phyloP scores from a whole-genome alignment of 2,113 vertebrate species.

The Pavo muticus region DNA sequence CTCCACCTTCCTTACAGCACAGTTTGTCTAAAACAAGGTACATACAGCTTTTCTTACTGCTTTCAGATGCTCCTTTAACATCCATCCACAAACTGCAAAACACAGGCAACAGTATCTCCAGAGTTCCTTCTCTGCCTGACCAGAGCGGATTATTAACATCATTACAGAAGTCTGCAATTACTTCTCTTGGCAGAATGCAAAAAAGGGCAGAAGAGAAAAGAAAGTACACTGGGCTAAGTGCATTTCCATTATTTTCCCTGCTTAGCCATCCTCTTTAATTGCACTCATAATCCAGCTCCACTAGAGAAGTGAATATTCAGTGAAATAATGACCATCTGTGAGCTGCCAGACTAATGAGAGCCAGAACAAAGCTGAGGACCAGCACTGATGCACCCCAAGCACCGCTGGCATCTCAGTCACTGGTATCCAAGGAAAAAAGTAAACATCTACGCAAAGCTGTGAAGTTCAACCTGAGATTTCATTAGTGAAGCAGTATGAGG shows the following conservation, averaged over 20 bases:
- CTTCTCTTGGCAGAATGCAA: background rate
- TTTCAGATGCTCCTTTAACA: background rate
- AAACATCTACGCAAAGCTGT: background rate
- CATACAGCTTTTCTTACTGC: background rate
- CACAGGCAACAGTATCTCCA: background rate
- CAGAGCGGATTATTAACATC: background rate
- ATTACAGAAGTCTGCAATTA: background rate
- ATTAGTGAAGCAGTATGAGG: background rate
- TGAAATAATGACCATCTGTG: background rate
- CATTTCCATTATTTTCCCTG: background rate
- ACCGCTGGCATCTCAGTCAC: background rate
- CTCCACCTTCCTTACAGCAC: background rate
- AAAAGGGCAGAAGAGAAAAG: background rate
- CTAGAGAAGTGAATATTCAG: background rate
- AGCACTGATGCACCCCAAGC: background rate
- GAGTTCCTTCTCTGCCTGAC: background rate
- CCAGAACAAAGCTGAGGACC: background rate
- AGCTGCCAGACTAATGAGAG: background rate
- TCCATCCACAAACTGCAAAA: background rate
- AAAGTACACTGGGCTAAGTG: rapidly evolving
- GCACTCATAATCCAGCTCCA: background rate
- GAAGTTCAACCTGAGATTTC: background rate
- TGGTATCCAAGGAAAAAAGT: background rate
- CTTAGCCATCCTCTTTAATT: background rate
- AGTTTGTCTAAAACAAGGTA: background rate